Percentiles rank a stretch among this genome's conserved stretches.
These are phyloP conservation scores for Falco punctatus DNA, from an alignment of 2,113 vertebrate species.

Conservation along the genomic window DNA sequence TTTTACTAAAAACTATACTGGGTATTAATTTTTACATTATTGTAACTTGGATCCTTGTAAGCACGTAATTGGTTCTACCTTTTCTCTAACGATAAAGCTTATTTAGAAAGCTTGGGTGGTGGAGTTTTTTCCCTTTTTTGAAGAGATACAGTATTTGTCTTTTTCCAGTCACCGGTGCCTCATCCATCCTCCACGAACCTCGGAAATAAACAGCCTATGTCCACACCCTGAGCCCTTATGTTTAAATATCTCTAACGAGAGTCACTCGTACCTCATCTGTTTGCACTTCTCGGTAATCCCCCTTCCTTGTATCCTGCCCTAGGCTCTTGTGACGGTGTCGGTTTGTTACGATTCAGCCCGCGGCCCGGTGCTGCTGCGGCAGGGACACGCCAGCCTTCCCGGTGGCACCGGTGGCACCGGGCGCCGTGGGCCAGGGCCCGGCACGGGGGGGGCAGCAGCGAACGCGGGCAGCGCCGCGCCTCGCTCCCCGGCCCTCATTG, in stretches of 20 bases:
- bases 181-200: not conserved
- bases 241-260: not conserved
- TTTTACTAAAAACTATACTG: not conserved
- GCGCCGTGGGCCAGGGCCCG: too few species aligned
- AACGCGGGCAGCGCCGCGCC: not conserved
- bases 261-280: not conserved
- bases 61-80: not conserved
- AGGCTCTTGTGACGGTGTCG: accelerated
- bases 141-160: not conserved
- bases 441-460: not conserved
- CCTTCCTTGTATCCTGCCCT: not conserved
- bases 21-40: not conserved
- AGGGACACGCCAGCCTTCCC: not conserved
- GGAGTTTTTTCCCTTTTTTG: not conserved
- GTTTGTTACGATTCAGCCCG: accelerated
- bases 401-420: not conserved
- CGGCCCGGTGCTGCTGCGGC: not conserved
- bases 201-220: not conserved
- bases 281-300: not conserved
- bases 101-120: not conserved
- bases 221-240: not conserved
- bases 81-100: not conserved
- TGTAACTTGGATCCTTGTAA: not conserved
- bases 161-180: not conserved
- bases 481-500: not conserved